Evolutionary conservation across 2,888 invertebrate genomes (phyloP).

Genomic region (Sycophila texana): DNA sequence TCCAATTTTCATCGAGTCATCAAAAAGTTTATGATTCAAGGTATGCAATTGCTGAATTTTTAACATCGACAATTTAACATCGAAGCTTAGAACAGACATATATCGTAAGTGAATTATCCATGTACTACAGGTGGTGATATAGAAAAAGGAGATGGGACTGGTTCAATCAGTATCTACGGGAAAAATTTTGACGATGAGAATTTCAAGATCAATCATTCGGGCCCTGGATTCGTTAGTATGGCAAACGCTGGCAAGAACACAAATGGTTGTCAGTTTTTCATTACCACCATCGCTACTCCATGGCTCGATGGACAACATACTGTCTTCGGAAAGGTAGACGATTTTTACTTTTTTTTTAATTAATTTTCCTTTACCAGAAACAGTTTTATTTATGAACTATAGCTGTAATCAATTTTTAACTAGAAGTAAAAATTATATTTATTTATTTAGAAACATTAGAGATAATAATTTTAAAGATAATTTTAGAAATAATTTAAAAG

Average conservation of each 20-base stretch:
- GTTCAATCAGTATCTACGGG: slow-evolving; percentile 91
- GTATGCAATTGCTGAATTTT: slow-evolving; percentile 73
- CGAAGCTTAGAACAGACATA: neutral
- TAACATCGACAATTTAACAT: neutral
- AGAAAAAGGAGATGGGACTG: slow-evolving; percentile 87
- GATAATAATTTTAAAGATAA: neutral
- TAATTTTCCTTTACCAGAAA: too few species aligned
- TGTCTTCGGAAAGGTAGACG: slow-evolving; percentile 93
- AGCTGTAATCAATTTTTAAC: too few species aligned
- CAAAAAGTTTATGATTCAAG: slow-evolving; percentile 94
- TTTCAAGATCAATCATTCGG: slow-evolving; percentile 86
- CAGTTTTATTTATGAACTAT: too few species aligned
- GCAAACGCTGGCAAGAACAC: slow-evolving; percentile 91
- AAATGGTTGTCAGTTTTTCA: slow-evolving; percentile 97
- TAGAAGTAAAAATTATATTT: too few species aligned
- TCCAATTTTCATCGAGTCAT: slow-evolving; percentile 90
- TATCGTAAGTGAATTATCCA: neutral
- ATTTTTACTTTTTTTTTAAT: neutral
- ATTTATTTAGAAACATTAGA: too few species aligned
- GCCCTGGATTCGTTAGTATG: slow-evolving; percentile 93
- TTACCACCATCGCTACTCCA: slow-evolving; percentile 90
- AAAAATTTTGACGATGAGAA: slow-evolving; percentile 92
- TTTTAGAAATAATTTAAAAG: too few species aligned
- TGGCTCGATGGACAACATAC: slow-evolving; percentile 94
- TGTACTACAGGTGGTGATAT: slow-evolving; percentile 86